Base-by-base conservation (phyloP, 1,140 invertebrate species). In the Himalopsyche phryganea region DNA sequence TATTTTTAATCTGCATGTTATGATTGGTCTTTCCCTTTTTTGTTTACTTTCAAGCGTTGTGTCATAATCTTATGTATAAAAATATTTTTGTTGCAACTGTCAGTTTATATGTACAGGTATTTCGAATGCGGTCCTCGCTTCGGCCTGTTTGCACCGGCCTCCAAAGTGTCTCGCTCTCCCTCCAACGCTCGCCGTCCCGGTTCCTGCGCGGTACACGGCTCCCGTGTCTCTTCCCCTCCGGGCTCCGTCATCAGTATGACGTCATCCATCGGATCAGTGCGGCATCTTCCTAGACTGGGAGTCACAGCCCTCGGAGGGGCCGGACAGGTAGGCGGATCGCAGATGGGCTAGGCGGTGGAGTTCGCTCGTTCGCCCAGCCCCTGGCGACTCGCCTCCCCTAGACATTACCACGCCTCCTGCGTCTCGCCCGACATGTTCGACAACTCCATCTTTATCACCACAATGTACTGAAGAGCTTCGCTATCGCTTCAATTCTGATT, bases 121-220 rank as follows among this genome's bases (percentile, higher is more conserved):
- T 98, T 98, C 78, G 86, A 91, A 61, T 98, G 96, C 74, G 82
- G 84, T 54, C 87, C 90, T 14, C 89, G 91, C 67, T 90, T 89
- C 73, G 96, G 96, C 1, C 78, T 98, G 20, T 98, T 98, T 79
- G 92, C 94, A 6, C 94, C 94, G 0, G 73, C 89, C 17, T 83
- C 88, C 66, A 96, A 96, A 80, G 89, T 96, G 41, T 87, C 84
- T 63, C 83, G 86, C 45, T 92, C 90, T 42, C 91, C 87, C 28
- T 86, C 85, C n/a, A 87, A 82, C 70, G 46, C 13, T 19, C 81
- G 84, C 66, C 84, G 84, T 70, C 81, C 83, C 50, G 80, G 81
- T 63, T 76, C 82, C 53, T 85, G 85, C 69, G 76, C 81, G 51
- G 73, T 85, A 44, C 83, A 88, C 66, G 81, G 79, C 66, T 80